Evolutionary conservation across 1,140 invertebrate species (phyloP), one percentile per base, ranked within the genome.

Genomic region (Orchesella cincta): DNA sequence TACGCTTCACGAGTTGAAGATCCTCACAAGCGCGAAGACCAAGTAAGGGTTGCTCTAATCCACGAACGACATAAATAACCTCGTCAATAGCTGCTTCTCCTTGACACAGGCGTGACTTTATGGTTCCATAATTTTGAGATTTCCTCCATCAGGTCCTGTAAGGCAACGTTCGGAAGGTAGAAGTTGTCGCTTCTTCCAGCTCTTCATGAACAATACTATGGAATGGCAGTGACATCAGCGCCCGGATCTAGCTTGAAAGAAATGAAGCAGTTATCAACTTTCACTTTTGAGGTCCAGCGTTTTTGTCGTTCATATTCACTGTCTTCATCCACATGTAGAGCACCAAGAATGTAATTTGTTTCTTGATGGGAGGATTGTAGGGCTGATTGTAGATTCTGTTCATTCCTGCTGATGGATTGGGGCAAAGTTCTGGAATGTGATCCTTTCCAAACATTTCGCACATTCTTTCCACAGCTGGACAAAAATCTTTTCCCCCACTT

Each of bases 211-310:
- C 5, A 35, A 8, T 12, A 0, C 8, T 1, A 46, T 12, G 75
- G 75, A 51, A 79, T 39, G 28, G 33, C 57, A 8, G 74, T 79
- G 14, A 77, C 78, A 34, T 79, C 78, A 57, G 78, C 78, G 1
- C 78, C 78, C 12, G 75, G 23, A 70, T 79, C 78, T 0, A 79
- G 46, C 18, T 51, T 70, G 35, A 79, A 79, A 1, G 31, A 29
- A 3, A 73, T 72, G 0, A 1, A 1, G 1, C 1, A 20, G 26
- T 26, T 28, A 33, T 52, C 28, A 14, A 78, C 67, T 33, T 72
- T 26, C 8, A 78, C 74, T 46, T 1, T 26, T 0, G 51, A 36
- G 20, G 36, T 39, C 77, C 77, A 76, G 26, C 64, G 12, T 34
- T 35, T 1, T 31, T 29, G 20, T 26, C 28, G 46, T 72, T 52